Base-by-base conservation (phyloP, 2,888 invertebrate genomes). In the Drosophila pullipes region DNA sequence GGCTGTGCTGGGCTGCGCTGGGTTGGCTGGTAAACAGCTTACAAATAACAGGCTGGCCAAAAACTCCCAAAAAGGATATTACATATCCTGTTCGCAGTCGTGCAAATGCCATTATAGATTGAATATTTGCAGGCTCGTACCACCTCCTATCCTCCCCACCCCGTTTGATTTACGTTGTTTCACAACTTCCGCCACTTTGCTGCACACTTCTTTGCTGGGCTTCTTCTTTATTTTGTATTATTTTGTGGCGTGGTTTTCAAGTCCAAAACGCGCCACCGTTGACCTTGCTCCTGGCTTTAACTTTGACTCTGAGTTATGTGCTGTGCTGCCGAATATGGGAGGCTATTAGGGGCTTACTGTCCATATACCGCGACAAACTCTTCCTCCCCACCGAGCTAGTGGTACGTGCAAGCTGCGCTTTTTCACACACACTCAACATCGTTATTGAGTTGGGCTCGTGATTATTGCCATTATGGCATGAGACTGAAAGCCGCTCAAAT, bases 71-170 rank as follows among this genome's bases (percentile, higher is more conserved):
- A 78, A 85, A 89, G 91, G 91, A 91, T 91, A 91, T 91, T 91
- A 91, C 87, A 91, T 90, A 87, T 91, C 91, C 89, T 90, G 86
- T 88, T 88, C 68, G 83, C 81, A 81, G 86, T 89, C 81, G 87
- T 84, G 87, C 84, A 89, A 86, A 86, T 79, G 87, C 83, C 83
- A 89, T 89, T 89, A 89, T 81, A 89, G 86, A 89, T 87, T 86
- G 86, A 87, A 89, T 89, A 86, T 85, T 88, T 85, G 82, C 70
- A 79, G 81, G 70, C 64, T 58, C 68, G 64, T 70, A 7, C 66
- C 57, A 9, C 47, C 47, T 16, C 2, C 47, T 16, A 9, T 25
- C 25, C 25, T 16, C 9, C 9, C 9, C 2, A 9, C 53, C 54
- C 67, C 63, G 63, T 81, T 89, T 87, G 86, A 87, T 89, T 87